A percentile compares a stretch with the other conserved stretches of the same genome.
These are phyloP conservation scores for Drosophila siamana DNA, from an alignment of 2,888 invertebrate species.

Conservation along the genomic window DNA sequence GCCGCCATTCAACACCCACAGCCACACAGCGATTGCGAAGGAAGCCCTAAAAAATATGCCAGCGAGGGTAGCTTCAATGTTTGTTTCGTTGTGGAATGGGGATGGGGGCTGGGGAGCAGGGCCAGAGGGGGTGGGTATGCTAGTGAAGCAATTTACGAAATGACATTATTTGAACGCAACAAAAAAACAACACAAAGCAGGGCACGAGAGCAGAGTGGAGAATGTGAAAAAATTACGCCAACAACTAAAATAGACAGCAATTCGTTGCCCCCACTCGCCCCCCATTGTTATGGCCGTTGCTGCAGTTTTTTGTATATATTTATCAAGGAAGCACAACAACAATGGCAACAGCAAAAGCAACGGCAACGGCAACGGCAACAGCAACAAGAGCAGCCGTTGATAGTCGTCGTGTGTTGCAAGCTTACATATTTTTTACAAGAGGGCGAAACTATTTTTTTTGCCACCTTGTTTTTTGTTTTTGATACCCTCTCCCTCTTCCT, in stretches of 20 bases:
- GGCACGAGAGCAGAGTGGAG: slow-evolving; percentile 30
- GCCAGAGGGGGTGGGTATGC: slow-evolving; percentile 8
- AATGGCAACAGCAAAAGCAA: slow-evolving; percentile 6
- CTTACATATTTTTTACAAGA: slow-evolving; percentile 70
- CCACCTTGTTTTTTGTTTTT: slow-evolving; percentile 19
- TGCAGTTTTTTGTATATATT: slow-evolving; percentile 29
- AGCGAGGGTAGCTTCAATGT: slow-evolving; percentile 30
- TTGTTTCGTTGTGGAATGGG: too few relatives aligned
- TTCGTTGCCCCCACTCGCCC: slow-evolving; percentile 11
- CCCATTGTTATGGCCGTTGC: slow-evolving; percentile 52
- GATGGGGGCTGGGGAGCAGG: too few relatives aligned
- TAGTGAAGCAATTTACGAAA: slow-evolving; percentile 78
- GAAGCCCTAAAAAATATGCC: slow-evolving; percentile 75
- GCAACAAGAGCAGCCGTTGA: slow-evolving; percentile 10
- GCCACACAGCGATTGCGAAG: slow-evolving; percentile 33
- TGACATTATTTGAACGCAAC: slow-evolving; percentile 78
- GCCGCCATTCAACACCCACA: slow-evolving; percentile 37
- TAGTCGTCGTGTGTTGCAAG: slow-evolving; percentile 58
- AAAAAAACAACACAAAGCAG: slow-evolving; percentile 58
- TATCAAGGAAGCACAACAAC: slow-evolving; percentile 23
- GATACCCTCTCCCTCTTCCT: neutral
- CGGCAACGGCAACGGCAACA: slow-evolving; percentile 9
- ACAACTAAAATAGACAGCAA: slow-evolving; percentile 74
- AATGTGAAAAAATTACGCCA: slow-evolving; percentile 69
- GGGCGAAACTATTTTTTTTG: slow-evolving; percentile 64